Conservation (phyloP, 2,113 vertebrate genomes). For the Verasper variegatus region DNA sequence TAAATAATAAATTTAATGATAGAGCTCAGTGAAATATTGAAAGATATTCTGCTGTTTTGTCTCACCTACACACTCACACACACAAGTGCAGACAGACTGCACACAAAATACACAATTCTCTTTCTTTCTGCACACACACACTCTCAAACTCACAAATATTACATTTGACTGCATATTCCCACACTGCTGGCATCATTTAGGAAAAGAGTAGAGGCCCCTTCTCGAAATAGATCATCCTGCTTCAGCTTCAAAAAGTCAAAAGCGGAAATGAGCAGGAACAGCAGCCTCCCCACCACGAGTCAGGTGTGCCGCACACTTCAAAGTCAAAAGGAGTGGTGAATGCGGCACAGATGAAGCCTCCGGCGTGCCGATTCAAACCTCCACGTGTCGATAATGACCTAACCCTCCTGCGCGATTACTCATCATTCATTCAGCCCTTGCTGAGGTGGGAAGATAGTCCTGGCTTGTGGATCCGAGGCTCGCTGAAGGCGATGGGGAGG, state of each 20-base stretch:
- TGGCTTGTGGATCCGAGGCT: slow-evolving; percentile 27
- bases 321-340: slow-evolving; percentile 72
- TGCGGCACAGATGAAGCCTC: slow-evolving; percentile 69
- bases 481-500: slow-evolving; percentile 48
- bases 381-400: slow-evolving; percentile 69
- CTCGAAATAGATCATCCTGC: slow-evolving; percentile 56
- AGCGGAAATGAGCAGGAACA: slow-evolving; percentile 58
- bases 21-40: neutral
- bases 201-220: slow-evolving; percentile 37
- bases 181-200: slow-evolving; percentile 35
- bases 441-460: slow-evolving; percentile 47
- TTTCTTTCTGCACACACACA: slow-evolving; percentile 10
- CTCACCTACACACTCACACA: neutral
- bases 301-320: slow-evolving; percentile 77
- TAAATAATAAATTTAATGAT: neutral
- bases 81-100: neutral
- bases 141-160: neutral
- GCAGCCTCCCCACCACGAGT: slow-evolving; percentile 53
- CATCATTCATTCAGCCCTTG: slow-evolving; percentile 55
- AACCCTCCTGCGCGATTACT: slow-evolving; percentile 62
- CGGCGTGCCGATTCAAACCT: slow-evolving; percentile 60
- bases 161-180: slow-evolving; percentile 25
- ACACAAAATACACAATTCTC: neutral
- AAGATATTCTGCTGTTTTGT: neutral
- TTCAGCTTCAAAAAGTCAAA: slow-evolving; percentile 49